Conservation (phyloP, 2,888 invertebrate genomes). For the Trisateles emortualis region DNA sequence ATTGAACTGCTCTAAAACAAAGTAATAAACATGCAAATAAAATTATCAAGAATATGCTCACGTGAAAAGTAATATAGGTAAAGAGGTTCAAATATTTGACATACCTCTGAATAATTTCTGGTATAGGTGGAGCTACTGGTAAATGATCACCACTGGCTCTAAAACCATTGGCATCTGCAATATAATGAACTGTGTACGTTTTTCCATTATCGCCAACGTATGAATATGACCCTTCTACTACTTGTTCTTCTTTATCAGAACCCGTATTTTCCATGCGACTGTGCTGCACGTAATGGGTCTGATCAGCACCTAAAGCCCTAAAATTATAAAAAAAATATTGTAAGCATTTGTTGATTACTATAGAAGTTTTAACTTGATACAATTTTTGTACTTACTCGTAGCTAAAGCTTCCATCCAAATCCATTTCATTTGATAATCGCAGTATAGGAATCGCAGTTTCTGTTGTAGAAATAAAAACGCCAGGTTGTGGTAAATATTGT, state of each 20-base stretch:
- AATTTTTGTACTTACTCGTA: slow-evolving; percentile 81
- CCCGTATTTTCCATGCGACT: slow-evolving; percentile 87
- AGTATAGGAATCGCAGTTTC: slow-evolving; percentile 84
- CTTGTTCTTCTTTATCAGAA: slow-evolving; percentile 87
- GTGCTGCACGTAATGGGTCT: slow-evolving; percentile 84
- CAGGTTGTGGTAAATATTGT: slow-evolving; percentile 68
- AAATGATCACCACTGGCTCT: slow-evolving; percentile 92
- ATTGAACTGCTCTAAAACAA: slow-evolving; percentile 73
- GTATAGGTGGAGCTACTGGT: slow-evolving; percentile 92
- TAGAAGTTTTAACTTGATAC: too few relatives aligned
- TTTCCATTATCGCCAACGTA: slow-evolving; percentile 88
- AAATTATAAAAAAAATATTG: slow-evolving; percentile 29
- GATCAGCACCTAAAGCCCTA: slow-evolving; percentile 83
- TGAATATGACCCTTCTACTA: slow-evolving; percentile 88
- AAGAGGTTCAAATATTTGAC: slow-evolving; percentile 14
- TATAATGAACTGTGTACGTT: slow-evolving; percentile 88
- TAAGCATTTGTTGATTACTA: neutral
- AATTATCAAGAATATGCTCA: neutral
- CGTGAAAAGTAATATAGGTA: too few relatives aligned
- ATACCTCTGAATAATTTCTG: slow-evolving; percentile 89
- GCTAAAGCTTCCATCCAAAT: slow-evolving; percentile 85
- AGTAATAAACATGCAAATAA: slow-evolving; percentile 11
- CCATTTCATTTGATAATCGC: slow-evolving; percentile 85
- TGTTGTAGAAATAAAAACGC: slow-evolving; percentile 68
- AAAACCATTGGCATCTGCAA: slow-evolving; percentile 92